Conservation (phyloP, 2,797 vertebrate species). For the Manis javanica region DNA sequence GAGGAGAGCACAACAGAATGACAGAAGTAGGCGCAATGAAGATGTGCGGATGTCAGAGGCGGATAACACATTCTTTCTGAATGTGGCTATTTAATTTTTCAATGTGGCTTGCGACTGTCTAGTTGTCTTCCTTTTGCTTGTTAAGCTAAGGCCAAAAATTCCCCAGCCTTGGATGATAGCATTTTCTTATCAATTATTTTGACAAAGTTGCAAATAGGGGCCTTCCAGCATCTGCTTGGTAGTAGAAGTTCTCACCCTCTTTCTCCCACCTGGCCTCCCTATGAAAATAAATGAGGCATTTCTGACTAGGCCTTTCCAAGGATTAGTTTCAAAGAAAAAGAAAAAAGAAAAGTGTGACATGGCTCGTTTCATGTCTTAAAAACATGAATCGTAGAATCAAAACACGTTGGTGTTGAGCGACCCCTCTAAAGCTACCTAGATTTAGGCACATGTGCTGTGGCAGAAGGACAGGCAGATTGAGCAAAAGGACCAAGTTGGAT, state of each 20-base stretch:
- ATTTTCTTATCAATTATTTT: background rate
- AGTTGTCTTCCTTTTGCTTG: background rate
- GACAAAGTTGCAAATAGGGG: background rate
- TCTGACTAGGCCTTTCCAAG: background rate
- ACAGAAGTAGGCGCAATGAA: background rate
- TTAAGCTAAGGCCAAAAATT: background rate
- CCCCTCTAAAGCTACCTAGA: background rate
- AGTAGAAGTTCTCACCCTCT: background rate
- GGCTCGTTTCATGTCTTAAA: background rate
- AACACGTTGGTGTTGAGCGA: background rate
- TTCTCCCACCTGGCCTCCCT: background rate
- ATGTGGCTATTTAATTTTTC: background rate
- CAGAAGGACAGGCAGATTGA: background rate
- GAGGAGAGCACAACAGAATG: background rate
- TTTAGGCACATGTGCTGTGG: background rate
- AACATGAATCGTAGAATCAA: background rate
- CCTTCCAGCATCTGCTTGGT: background rate
- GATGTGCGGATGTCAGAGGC: background rate
- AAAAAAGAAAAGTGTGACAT: background rate
- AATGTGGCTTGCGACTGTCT: too few species aligned
- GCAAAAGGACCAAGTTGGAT: background rate
- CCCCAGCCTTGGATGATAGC: background rate
- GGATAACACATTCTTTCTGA: background rate
- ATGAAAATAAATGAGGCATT: background rate
- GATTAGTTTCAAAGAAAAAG: background rate